Percentiles rank a stretch among this genome's conserved stretches.
These are phyloP conservation scores for Pristionchus exspectatus DNA, from an alignment of 2,888 invertebrate genomes.

Conservation along the genomic window DNA sequence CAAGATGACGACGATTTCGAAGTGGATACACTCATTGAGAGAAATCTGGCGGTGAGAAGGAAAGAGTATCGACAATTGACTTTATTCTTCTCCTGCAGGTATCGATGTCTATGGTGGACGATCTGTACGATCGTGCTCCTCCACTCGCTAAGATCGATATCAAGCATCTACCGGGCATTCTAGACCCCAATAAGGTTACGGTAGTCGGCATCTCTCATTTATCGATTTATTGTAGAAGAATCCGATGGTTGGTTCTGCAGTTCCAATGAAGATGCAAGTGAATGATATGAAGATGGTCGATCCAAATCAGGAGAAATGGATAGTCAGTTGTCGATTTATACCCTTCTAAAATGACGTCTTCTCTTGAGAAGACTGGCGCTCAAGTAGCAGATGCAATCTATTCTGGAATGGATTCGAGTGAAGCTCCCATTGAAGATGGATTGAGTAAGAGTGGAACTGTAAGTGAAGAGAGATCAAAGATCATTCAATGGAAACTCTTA, in stretches of 20 bases:
- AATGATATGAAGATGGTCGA: constrained; percentile 52
- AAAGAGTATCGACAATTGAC: not conserved
- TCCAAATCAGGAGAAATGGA: constrained; percentile 36
- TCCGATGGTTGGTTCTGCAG: constrained; percentile 54
- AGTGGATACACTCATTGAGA: constrained; percentile 67
- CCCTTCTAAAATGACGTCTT: not conserved
- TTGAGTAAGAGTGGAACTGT: not conserved
- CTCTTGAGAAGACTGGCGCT: constrained; percentile 17
- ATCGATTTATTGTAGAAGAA: constrained; percentile 35
- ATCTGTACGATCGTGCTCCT: constrained; percentile 66
- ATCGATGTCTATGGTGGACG: constrained; percentile 64
- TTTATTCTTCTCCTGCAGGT: constrained; percentile 43
- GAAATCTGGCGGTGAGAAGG: constrained; percentile 63
- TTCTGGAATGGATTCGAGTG: constrained; percentile 12
- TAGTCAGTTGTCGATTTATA: not conserved
- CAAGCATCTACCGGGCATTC: constrained; percentile 35
- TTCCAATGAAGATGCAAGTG: constrained; percentile 26
- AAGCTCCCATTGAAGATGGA: constrained; percentile 1
- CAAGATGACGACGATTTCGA: constrained; percentile 74
- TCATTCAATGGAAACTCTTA: not conserved
- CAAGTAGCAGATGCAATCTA: not conserved
- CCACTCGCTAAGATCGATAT: constrained; percentile 57
- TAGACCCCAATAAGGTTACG: constrained; percentile 35
- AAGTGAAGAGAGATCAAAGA: not conserved
- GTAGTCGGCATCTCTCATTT: not conserved